phyloP scores from a whole-genome alignment of 2,888 invertebrate species.

The Acronicta leporina region DNA sequence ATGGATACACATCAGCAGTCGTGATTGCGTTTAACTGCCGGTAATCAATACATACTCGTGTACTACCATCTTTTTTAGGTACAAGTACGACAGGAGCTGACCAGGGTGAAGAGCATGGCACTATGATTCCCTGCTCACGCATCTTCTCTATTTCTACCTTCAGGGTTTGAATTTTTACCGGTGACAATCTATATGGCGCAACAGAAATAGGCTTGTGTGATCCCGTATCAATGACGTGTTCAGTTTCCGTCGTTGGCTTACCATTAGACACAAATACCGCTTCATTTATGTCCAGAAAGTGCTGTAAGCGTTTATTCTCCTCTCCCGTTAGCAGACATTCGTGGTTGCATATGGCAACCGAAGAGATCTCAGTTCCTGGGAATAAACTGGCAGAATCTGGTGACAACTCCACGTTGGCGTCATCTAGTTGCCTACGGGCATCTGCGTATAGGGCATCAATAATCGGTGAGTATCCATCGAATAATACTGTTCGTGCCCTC shows the following conservation, averaged over 20 bases:
- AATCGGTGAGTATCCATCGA: slow-evolving; percentile 17
- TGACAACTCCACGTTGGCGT: neutral
- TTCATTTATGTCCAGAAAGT: neutral
- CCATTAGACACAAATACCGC: slow-evolving; percentile 4
- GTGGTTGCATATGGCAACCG: neutral
- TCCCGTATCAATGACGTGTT: slow-evolving; percentile 8
- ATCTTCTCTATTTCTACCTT: slow-evolving; percentile 59
- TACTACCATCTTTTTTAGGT: slow-evolving; percentile 60
- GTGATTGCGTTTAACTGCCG: slow-evolving; percentile 54
- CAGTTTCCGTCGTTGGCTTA: slow-evolving; percentile 1
- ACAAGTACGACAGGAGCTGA: slow-evolving; percentile 67
- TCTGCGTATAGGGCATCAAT: slow-evolving; percentile 7
- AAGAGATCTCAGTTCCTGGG: too few relatives aligned
- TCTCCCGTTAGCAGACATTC: neutral
- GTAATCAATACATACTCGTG: slow-evolving; percentile 67
- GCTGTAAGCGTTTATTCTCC: neutral
- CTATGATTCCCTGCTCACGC: slow-evolving; percentile 62
- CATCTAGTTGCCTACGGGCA: neutral
- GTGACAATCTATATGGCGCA: slow-evolving; percentile 8
- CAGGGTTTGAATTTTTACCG: slow-evolving; percentile 28
- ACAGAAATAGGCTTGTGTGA: slow-evolving; percentile 14
- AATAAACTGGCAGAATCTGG: too few relatives aligned
- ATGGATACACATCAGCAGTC: slow-evolving; percentile 6
- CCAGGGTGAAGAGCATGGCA: slow-evolving; percentile 63
- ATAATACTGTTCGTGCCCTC: slow-evolving; percentile 12